Evolutionary conservation across 2,888 invertebrate species (phyloP), one percentile per base, ranked within the genome.

Genomic region (Leptopilina syphax): DNA sequence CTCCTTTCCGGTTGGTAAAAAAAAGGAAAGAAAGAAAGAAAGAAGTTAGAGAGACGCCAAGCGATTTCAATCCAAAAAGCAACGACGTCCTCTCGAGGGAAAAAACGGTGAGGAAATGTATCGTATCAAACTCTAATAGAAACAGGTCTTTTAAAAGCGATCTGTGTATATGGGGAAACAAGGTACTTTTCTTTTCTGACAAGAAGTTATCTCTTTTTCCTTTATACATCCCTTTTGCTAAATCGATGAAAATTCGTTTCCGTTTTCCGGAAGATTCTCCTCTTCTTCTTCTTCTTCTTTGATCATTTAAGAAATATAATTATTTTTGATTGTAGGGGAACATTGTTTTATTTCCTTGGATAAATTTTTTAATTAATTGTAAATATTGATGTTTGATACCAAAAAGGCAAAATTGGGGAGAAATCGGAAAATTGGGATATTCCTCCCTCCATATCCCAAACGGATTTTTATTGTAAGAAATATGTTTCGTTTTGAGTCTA

Each of bases 1-100:
- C 87, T 88, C 87, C 87, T 90, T 90, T 88, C 80, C 6, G 44
- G 60, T 76, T 57, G 80, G 50, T 3, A 50, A 50, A 81, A 79
- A 34, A 34, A 34, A 34, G 34, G 34, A 34, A 34, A 4, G 34
- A 34, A 34, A 4, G 34, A 34, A 34, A 34, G 34, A 34, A 34
- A 34, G 34, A 34, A 68, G 66, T 65, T 60, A 65, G 47, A 41
- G 24, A 13, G 50, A 50, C 50, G 50, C 50, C 50, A 10, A 9
- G 27, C 34, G 78, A 80, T 80, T 67, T 66, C 76, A 41, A 79
- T 79, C 76, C 65, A 76, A 67, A 47, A 67, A 47, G 65, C 79
- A 44, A 70, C 77, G 63, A 70, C 77, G 63, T 80, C 50, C 77
- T 80, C 80, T 7, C 34, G 77, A 44, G 73, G 77, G 24, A 77